Evolutionary conservation across 2,113 vertebrate genomes (phyloP), one percentile per base, ranked within the genome.

Genomic region (Corythaixoides concolor): DNA sequence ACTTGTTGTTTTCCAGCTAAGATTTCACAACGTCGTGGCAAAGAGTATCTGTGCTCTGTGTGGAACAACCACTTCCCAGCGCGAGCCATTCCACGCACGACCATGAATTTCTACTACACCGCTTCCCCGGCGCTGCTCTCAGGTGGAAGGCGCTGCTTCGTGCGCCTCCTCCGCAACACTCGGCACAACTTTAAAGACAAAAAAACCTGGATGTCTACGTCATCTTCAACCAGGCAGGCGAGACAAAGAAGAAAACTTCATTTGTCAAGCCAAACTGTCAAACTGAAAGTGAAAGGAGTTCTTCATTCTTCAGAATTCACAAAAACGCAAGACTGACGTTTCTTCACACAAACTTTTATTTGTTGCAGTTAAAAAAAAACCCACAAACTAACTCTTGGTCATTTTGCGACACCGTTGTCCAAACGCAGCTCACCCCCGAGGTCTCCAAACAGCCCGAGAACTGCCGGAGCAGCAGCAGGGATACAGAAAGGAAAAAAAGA

Each of bases 81-180:
- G 1, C 33, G 12, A 39, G 18, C 15, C 58, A 15, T 3, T 14
- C 21, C 37, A 15, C 15, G 2, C 21, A 0, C 3, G 20, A 21
- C 20, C 5, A 28, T 4, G 39, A 1, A 1, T 2, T 58, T 8
- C 76, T 27, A 1, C 43, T 4, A 0, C 1, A 2, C 3, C 64
- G 3, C 1, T 23, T 43, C 70, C 59, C 60, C 72, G n/a, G 1
- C 15, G 0, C 13, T 27, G 4, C 33, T 41, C 7, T 3, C 22
- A 11, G 23, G 17, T 5, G 4, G 17, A 26, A 26, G n/a, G 39
- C 15, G 49, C 49, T 3, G 4, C 1, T 39, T 10, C 62, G 10
- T 1, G 3, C 0, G 11, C 55, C 45, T 45, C 62, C 77, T 47
- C 83, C 21, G 2, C 3, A 16, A 26, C 23, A 11, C 52, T 21